Evolutionary conservation across 53 echinoderm and acorn worm species (phyloP), one percentile per base, ranked within the genome.

Genomic region (Antedon mediterranea): DNA sequence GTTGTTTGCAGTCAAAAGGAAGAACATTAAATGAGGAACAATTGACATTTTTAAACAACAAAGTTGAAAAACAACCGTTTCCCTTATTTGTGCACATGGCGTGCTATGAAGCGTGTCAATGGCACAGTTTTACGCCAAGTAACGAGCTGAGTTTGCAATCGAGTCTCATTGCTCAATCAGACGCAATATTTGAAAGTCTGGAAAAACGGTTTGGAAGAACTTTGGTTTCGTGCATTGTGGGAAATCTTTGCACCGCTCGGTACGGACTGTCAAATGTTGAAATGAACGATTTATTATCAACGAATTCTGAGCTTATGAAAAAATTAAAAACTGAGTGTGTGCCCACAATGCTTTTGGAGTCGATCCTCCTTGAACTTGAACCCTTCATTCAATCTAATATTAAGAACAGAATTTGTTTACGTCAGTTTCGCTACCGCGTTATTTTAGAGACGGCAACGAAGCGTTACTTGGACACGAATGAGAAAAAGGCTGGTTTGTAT

Each of bases 251-350:
- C 14, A 73, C 87, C 30, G 87, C 87, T 11, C 72, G 91, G 79
- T 84, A 94, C 15, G 92, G 95, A 13, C 72, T 94, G 34, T 89
- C 92, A 0, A 92, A 94, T 73, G 85, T 89, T 3, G 95, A 94
- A 78, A 94, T 94, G 87, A 87, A 87, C 71, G 95, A 94, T 82
- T 80, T 94, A 72, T 75, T 94, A 33, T 94, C 95, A 7, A 92
- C 89, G 31, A 92, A 94, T 75, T 91, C 91, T 72, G 85, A 75
- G 70, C 91, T 94, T 70, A 76, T 94, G 34, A 87, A 89, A 79
- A 87, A 89, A 34, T 31, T 91, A 28, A 89, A 85, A 30, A 72
- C 83, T 43, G 77, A 79, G 71, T 74, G 95, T 28, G 87, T 81
- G 23, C 95, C 95, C 32, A 75, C 87, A 33, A 81, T 89, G 81